phyloP scores from a whole-genome alignment of 2,113 vertebrate genomes.

The Rhabdornis inornatus region DNA sequence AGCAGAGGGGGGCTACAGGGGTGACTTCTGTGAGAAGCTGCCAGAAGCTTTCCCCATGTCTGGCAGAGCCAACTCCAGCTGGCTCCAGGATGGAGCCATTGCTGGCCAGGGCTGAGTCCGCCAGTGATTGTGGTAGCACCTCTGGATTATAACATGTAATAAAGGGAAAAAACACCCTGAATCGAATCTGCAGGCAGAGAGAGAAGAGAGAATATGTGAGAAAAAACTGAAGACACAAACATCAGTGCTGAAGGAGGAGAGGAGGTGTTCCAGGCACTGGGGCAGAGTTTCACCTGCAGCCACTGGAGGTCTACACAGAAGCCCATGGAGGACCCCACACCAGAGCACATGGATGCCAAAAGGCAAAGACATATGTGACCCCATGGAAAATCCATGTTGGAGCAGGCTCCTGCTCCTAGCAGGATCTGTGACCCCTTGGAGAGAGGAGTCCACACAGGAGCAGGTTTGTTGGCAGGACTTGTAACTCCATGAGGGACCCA shows the following conservation, averaged over 20 bases:
- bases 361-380: neutral
- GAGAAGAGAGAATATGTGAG: neutral
- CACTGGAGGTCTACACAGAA: neutral
- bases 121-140: neutral
- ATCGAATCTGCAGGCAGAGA: neutral
- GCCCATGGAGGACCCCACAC: neutral
- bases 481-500: neutral
- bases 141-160: too few species aligned
- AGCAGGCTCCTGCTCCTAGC: neutral
- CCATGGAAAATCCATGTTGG: neutral
- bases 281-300: neutral
- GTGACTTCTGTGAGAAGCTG: neutral
- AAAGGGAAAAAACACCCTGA: neutral
- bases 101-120: neutral
- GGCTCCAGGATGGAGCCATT: rapidly evolving
- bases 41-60: neutral
- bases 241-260: neutral
- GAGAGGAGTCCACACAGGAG: neutral
- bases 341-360: neutral
- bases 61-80: neutral
- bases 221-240: neutral
- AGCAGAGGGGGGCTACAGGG: neutral
- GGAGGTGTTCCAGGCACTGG: neutral
- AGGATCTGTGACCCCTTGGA: neutral
- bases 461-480: neutral